Percentiles rank a stretch among this genome's conserved stretches.
These are phyloP conservation scores for Meandrusa payeni DNA, from an alignment of 2,888 invertebrate genomes.

Conservation along the genomic window DNA sequence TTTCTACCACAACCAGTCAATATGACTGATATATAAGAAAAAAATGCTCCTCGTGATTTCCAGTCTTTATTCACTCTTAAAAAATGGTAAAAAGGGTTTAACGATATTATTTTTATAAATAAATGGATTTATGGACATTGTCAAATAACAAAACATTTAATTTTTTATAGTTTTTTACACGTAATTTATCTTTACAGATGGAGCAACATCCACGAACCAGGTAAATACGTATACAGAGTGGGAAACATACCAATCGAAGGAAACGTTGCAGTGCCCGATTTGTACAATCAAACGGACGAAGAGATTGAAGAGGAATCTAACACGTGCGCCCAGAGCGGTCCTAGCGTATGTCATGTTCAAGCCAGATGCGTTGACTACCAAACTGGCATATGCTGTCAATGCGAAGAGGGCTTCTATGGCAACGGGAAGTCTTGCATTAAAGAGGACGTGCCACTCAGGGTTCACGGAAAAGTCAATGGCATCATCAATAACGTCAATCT, in stretches of 20 bases:
- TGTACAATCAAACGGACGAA: slow-evolving; percentile 62
- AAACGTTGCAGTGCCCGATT: slow-evolving; percentile 86
- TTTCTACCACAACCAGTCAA: no score
- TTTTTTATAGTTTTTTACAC: no score
- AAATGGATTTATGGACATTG: no score
- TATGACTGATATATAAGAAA: no score
- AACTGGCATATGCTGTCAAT: slow-evolving; percentile 94
- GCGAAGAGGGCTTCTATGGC: slow-evolving; percentile 92
- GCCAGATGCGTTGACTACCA: slow-evolving; percentile 91
- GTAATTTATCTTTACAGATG: no score
- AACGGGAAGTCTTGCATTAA: slow-evolving; percentile 95
- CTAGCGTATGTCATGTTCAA: slow-evolving; percentile 88
- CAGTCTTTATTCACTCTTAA: no score
- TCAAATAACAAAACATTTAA: no score
- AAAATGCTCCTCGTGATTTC: no score
- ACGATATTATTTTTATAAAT: no score
- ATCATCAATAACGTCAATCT: slow-evolving; percentile 88
- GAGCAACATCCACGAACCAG: slow-evolving; percentile 92
- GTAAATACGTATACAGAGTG: slow-evolving; percentile 92
- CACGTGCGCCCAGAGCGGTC: slow-evolving; percentile 83
- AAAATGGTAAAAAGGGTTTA: no score
- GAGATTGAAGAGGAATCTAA: slow-evolving; percentile 70
- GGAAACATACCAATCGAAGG: slow-evolving; percentile 83
- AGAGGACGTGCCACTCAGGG: slow-evolving; percentile 90
- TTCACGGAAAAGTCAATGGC: slow-evolving; percentile 94